Conservation (phyloP, 2,797 vertebrate genomes). For the Varecia variegata region DNA sequence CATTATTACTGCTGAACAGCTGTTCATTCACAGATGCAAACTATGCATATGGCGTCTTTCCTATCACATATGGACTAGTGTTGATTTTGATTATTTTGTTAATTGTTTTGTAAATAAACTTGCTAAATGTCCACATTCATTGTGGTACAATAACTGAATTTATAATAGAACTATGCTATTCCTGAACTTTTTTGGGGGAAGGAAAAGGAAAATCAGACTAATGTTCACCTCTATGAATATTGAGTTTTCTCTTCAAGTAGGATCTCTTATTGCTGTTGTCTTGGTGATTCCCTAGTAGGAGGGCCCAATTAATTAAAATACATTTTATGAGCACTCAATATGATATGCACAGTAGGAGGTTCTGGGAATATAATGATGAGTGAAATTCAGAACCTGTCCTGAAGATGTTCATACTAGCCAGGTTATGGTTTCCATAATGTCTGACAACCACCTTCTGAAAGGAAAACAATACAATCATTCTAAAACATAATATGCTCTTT, state of each 20-base stretch:
- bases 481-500: background rate
- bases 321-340: background rate
- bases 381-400: background rate
- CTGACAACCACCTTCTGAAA: background rate
- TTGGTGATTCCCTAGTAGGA: background rate
- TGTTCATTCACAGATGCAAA: background rate
- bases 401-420: background rate
- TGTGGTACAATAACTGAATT: background rate
- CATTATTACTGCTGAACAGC: background rate
- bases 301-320: background rate
- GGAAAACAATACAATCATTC: background rate
- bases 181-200: background rate
- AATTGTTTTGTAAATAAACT: conserved; percentile 29
- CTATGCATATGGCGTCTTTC: background rate
- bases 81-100: background rate
- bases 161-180: background rate
- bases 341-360: background rate
- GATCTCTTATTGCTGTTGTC: background rate
- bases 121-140: background rate
- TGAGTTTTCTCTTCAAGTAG: background rate
- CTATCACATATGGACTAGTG: background rate
- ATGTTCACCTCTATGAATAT: background rate
- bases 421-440: background rate
- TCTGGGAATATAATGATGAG: background rate
- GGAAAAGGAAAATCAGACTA: background rate